Evolutionary conservation across 2,797 vertebrate species (phyloP).

Genomic region (Chiloscyllium punctatum): DNA sequence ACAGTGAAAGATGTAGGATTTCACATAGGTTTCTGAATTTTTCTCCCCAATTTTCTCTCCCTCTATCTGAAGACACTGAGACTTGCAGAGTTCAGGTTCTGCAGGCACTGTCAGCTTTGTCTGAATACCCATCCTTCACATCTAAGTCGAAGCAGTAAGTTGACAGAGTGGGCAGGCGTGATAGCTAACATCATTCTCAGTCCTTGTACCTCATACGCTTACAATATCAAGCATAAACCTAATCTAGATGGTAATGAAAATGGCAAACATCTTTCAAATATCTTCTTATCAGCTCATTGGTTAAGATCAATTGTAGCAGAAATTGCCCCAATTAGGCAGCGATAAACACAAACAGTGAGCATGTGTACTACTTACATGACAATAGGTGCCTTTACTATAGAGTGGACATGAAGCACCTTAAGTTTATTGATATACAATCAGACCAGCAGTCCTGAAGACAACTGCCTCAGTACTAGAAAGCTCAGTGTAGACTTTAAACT

Average conservation of each 20-base stretch:
- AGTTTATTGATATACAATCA: not conserved
- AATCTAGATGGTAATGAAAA: not conserved
- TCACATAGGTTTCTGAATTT: not conserved
- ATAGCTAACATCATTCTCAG: not conserved
- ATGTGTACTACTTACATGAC: not conserved
- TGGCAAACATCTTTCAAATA: not conserved
- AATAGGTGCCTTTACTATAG: not conserved
- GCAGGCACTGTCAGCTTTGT: not conserved
- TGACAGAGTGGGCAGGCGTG: not conserved
- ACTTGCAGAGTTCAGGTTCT: not conserved
- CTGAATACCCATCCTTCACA: not conserved
- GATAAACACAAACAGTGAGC: not conserved
- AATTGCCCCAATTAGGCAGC: not conserved
- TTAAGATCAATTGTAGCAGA: not conserved
- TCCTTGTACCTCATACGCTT: not conserved
- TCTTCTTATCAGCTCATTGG: not conserved
- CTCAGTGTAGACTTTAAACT: not conserved
- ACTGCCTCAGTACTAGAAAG: too few species aligned
- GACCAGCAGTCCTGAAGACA: not conserved
- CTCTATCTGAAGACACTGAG: not conserved
- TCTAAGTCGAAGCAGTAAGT: not conserved
- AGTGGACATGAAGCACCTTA: not conserved
- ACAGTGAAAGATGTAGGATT: not conserved
- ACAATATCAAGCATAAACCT: not conserved
- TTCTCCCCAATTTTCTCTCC: not conserved